Evolutionary conservation across 1,140 invertebrate genomes (phyloP).

Genomic region (Cylas formicarius): DNA sequence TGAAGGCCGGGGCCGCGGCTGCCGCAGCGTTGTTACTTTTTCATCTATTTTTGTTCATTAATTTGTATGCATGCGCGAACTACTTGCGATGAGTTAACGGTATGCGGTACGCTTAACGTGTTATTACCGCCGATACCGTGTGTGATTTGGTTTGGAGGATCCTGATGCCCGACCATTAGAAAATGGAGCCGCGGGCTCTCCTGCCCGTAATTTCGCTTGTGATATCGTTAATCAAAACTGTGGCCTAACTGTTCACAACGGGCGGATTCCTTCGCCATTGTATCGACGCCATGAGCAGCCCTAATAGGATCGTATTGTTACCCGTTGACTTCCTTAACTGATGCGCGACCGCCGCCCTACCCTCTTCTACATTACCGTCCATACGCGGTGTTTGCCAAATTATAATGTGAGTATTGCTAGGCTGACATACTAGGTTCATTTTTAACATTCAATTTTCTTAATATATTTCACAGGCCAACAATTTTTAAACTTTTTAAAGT

Average conservation of each 20-base stretch:
- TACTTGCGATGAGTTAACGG: conserved; percentile 15
- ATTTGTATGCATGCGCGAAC: conserved; percentile 12
- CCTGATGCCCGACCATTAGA: conserved; percentile 19
- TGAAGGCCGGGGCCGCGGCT: too few species aligned
- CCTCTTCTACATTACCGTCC: too few species aligned
- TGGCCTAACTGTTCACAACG: conserved; percentile 16
- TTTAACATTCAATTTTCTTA: too few species aligned
- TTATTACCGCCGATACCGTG: conserved; percentile 18
- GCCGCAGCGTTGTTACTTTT: too few species aligned
- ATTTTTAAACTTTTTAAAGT: too few species aligned
- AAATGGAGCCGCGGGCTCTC: conserved; percentile 13
- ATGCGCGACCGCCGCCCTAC: too few species aligned
- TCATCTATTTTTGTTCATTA: too few species aligned
- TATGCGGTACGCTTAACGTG: conserved; percentile 12
- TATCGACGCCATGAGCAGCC: conserved; percentile 3
- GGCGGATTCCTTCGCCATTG: conserved; percentile 13
- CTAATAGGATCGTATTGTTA: background rate
- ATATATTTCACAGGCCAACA: too few species aligned
- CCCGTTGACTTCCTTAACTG: too few species aligned
- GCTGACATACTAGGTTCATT: too few species aligned
- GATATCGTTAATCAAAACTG: conserved; percentile 17
- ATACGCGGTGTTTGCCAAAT: too few species aligned
- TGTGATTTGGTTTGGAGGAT: conserved; percentile 16
- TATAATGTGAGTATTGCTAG: too few species aligned
- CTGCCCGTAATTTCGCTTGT: conserved; percentile 5